phyloP scores from a whole-genome alignment of 1,140 invertebrate species.

The Drusus annulatus region DNA sequence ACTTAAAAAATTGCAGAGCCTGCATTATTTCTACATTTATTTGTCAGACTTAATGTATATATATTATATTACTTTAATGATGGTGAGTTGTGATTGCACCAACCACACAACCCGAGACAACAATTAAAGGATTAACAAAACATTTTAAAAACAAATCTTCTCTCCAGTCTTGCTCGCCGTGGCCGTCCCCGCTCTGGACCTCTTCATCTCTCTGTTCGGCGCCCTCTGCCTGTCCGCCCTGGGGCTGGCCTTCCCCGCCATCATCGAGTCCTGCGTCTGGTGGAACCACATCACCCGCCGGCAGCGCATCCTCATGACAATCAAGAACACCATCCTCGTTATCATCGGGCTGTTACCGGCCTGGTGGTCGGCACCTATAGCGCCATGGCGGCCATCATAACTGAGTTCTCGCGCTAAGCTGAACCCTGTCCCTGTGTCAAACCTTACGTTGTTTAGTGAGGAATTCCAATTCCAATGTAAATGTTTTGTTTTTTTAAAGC shows the following conservation, averaged over 20 bases:
- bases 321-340: conserved; percentile 82
- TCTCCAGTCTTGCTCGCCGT: conserved; percentile 83
- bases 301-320: conserved; percentile 70
- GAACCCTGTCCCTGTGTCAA: neutral
- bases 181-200: conserved; percentile 84
- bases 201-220: conserved; percentile 90
- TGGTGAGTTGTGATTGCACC: too few species aligned
- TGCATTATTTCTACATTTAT: too few species aligned
- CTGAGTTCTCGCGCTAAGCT: conserved; percentile 65
- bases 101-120: too few species aligned
- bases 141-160: neutral
- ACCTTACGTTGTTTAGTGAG: too few species aligned
- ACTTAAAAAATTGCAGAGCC: too few species aligned
- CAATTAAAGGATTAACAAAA: too few species aligned
- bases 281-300: conserved; percentile 73
- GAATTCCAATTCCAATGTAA: too few species aligned
- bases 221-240: conserved; percentile 86
- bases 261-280: conserved; percentile 79
- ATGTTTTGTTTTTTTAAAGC: too few species aligned
- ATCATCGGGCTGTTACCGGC: conserved; percentile 78
- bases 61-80: too few species aligned
- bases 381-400: conserved; percentile 76
- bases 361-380: conserved; percentile 82
- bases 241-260: conserved; percentile 89
- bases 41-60: too few species aligned